These are phyloP conservation scores for Bujurquina vittata DNA, from an alignment of 2,113 vertebrate genomes.

Conservation along the genomic window DNA sequence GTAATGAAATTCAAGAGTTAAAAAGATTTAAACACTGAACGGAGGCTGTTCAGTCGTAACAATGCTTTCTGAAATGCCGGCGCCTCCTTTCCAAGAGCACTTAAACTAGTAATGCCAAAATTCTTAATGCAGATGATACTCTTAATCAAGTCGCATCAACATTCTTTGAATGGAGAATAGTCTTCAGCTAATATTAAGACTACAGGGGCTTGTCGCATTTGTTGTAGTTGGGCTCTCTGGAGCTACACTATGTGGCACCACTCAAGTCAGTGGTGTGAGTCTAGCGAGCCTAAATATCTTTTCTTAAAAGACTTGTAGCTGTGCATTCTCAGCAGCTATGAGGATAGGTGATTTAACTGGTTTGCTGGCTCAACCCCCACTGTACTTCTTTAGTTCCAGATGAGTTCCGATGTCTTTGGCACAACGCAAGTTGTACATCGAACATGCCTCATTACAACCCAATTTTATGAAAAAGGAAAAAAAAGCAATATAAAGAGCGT, in stretches of 20 bases:
- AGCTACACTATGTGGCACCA: slow-evolving; percentile 19
- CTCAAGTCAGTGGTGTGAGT: slow-evolving; percentile 48
- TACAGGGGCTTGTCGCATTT: slow-evolving; percentile 54
- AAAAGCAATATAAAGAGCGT: background rate
- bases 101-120: slow-evolving; percentile 26
- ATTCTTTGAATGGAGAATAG: background rate
- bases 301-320: slow-evolving; percentile 45
- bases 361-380: slow-evolving; percentile 27
- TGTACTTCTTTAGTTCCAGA: slow-evolving; percentile 48
- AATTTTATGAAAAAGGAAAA: background rate
- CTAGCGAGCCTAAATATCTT: slow-evolving; percentile 40
- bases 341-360: slow-evolving; percentile 39
- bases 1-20: slow-evolving; percentile 3
- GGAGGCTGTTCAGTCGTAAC: background rate
- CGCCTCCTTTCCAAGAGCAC: background rate
- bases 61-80: background rate
- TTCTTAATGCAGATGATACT: slow-evolving; percentile 19
- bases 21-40: slow-evolving; percentile 42
- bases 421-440: slow-evolving; percentile 12
- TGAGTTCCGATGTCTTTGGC: slow-evolving; percentile 11
- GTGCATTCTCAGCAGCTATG: slow-evolving; percentile 13
- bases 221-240: slow-evolving; percentile 32
- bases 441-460: slow-evolving; percentile 36
- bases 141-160: slow-evolving; percentile 27
- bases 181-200: slow-evolving; percentile 39